These are phyloP conservation scores for Euphonia xanthogaster DNA, from an alignment of 2,797 vertebrate species.

Conservation along the genomic window DNA sequence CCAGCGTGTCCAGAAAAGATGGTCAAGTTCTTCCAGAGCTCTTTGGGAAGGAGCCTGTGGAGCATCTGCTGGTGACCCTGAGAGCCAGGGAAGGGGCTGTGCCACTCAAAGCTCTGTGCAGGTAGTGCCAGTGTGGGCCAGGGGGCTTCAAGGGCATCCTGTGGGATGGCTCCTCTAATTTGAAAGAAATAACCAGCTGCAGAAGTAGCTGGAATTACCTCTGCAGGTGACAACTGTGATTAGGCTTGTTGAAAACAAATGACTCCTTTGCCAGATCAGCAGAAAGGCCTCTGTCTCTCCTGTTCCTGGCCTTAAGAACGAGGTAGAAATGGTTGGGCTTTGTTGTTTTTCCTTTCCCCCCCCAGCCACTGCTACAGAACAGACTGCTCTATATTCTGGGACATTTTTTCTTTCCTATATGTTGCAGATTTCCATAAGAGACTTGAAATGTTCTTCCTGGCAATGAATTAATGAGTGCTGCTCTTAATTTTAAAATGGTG, in stretches of 20 bases:
- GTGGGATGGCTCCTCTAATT: background rate
- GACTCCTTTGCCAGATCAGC: background rate
- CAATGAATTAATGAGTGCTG: background rate
- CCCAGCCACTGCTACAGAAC: background rate
- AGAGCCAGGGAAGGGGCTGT: background rate
- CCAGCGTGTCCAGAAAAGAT: background rate
- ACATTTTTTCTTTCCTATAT: background rate
- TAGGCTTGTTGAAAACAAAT: background rate
- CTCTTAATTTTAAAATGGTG: background rate
- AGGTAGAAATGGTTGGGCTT: background rate
- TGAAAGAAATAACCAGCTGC: background rate
- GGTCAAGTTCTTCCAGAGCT: background rate
- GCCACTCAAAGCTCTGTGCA: background rate
- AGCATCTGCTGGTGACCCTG: background rate
- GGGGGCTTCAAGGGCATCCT: background rate
- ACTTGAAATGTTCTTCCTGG: background rate
- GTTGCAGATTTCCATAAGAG: background rate
- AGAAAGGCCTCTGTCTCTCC: background rate
- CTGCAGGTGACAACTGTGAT: background rate
- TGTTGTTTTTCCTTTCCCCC: background rate
- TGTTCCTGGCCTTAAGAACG: background rate
- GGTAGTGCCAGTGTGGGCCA: fast-evolving
- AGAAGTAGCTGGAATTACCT: background rate
- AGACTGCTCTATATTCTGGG: background rate
- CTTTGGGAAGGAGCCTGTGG: background rate